Percentiles rank a stretch among this genome's conserved stretches.
Evolutionary conservation across 2,888 invertebrate genomes (phyloP).

Genomic region (Torymus auratus): DNA sequence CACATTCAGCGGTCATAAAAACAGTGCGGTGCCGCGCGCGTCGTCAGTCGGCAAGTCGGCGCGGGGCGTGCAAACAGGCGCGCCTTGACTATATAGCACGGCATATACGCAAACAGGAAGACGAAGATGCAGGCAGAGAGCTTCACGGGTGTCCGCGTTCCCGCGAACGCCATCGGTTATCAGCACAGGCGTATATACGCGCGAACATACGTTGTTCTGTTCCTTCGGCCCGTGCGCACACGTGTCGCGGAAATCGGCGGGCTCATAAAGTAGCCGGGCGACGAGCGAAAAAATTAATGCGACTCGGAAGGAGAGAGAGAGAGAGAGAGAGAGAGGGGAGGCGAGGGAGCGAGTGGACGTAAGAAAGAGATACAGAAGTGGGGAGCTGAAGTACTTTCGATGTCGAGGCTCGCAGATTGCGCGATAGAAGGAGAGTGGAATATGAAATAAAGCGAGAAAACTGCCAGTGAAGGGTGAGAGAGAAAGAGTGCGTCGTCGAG

Average conservation of each 20-base stretch:
- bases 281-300: conserved; percentile 53
- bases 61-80: not conserved
- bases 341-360: not conserved
- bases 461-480: not conserved
- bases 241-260: conserved; percentile 40
- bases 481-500: not conserved
- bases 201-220: conserved; percentile 31
- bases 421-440: conserved; percentile 51
- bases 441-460: conserved; percentile 49
- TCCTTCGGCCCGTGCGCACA: not conserved
- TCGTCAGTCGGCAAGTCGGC: conserved; percentile 4
- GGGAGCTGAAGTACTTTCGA: conserved; percentile 40
- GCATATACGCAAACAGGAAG: not conserved
- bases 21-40: not conserved
- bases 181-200: conserved; percentile 23
- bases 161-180: conserved; percentile 36
- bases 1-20: conserved; percentile 4
- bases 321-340: not conserved
- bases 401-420: conserved; percentile 39
- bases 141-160: conserved; percentile 19
- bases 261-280: conserved; percentile 47
- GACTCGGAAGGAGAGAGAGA: conserved; percentile 37
- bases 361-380: not conserved
- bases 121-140: not conserved
- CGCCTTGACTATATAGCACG: conserved; percentile 28